Evolutionary conservation across 2,888 invertebrate genomes (phyloP).

Genomic region (Tuta absoluta): DNA sequence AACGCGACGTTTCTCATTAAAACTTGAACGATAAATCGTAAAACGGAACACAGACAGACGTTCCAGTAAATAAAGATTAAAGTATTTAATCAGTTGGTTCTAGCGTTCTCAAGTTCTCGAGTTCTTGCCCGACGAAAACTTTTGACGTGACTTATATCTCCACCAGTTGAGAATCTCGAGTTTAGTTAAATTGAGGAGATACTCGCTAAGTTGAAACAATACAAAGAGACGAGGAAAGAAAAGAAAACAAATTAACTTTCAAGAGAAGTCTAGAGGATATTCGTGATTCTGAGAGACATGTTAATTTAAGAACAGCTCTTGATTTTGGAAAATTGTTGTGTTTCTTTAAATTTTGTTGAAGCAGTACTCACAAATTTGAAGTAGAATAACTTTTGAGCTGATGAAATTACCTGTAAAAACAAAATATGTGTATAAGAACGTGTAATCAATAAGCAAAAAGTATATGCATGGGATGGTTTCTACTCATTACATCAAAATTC

Average conservation of each 20-base stretch:
- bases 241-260: conserved; percentile 44
- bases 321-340: conserved; percentile 7
- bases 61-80: conserved; percentile 76
- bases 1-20: conserved; percentile 55
- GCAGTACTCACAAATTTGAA: conserved; percentile 5
- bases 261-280: conserved; percentile 24
- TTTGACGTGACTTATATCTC: conserved; percentile 73
- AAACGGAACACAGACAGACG: conserved; percentile 67
- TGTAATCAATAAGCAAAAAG: neutral
- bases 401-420: conserved; percentile 58
- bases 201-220: conserved; percentile 25
- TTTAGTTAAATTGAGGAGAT: conserved; percentile 50
- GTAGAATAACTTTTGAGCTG: neutral
- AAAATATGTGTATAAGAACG: neutral
- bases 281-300: conserved; percentile 22
- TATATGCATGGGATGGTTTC: no score
- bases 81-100: conserved; percentile 72
- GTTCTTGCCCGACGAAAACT: conserved; percentile 64
- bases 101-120: conserved; percentile 41
- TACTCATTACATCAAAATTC: no score
- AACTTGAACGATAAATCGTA: conserved; percentile 70
- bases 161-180: conserved; percentile 52
- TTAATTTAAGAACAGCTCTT: conserved; percentile 22
- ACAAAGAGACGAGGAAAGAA: conserved; percentile 36
- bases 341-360: conserved; percentile 7